Percentiles rank a stretch among this genome's conserved stretches.
These are phyloP conservation scores for Columba livia DNA, from an alignment of 2,113 vertebrate species.

Conservation along the genomic window DNA sequence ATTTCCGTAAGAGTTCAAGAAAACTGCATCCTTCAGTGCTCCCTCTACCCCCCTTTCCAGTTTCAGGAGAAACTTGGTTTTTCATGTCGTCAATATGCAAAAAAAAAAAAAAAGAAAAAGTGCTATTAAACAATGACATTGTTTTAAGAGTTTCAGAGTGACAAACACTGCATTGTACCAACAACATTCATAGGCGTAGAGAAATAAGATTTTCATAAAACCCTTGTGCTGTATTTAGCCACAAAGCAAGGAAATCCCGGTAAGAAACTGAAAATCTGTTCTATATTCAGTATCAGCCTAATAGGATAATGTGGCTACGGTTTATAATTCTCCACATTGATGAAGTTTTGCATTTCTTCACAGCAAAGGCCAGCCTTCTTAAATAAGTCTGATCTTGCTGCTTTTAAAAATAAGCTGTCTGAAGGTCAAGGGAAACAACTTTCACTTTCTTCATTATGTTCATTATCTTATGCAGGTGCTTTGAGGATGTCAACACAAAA, in stretches of 20 bases:
- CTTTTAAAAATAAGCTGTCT: neutral
- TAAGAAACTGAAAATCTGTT: conserved; percentile 27
- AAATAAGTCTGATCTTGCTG: neutral
- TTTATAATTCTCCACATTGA: neutral
- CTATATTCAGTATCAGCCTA: conserved; percentile 55
- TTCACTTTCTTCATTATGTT: neutral
- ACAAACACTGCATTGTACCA: neutral
- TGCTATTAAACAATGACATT: neutral
- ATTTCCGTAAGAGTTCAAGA: neutral
- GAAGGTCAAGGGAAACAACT: neutral
- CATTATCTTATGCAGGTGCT: neutral
- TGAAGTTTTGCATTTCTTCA: neutral
- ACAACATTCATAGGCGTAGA: neutral
- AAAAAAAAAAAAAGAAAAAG: neutral
- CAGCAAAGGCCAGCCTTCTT: neutral
- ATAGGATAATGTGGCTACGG: neutral
- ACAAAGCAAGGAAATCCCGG: conserved; percentile 19
- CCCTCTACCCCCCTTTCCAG: neutral
- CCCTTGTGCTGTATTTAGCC: neutral
- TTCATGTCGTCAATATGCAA: neutral
- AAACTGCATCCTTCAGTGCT: neutral
- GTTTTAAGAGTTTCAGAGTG: neutral
- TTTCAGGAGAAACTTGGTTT: neutral
- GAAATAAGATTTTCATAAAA: conserved; percentile 5
- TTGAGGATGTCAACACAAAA: neutral